Evolutionary conservation across 2,888 invertebrate species (phyloP).

Genomic region (Drosophila robusta): DNA sequence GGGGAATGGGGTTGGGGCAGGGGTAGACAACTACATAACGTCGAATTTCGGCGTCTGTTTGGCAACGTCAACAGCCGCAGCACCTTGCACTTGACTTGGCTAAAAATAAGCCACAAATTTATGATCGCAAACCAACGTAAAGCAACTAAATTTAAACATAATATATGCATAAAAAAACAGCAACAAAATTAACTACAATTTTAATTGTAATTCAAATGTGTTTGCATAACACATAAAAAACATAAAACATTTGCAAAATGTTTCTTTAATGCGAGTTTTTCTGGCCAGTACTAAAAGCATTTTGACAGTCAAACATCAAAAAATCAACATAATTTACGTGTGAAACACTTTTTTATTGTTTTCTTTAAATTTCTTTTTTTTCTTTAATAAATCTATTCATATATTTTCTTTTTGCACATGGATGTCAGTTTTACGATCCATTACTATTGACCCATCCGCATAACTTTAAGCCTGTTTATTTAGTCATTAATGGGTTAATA

Average conservation of each 20-base stretch:
- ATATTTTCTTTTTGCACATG: slow-evolving; percentile 2
- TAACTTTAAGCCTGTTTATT: slow-evolving; percentile 50
- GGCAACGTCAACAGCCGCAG: slow-evolving; percentile 57
- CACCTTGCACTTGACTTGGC: slow-evolving; percentile 77
- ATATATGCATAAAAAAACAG: slow-evolving; percentile 1
- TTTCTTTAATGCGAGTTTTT: slow-evolving; percentile 14
- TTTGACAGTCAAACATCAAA: slow-evolving; percentile 69
- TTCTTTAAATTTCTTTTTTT: neutral
- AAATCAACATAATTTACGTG: slow-evolving; percentile 37
- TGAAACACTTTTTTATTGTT: slow-evolving; percentile 19
- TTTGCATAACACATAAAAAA: slow-evolving; percentile 22
- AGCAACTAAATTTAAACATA: slow-evolving; percentile 14
- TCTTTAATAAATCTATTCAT: neutral
- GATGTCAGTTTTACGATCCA: slow-evolving; percentile 33
- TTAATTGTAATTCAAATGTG: slow-evolving; percentile 31
- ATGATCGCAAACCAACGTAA: slow-evolving; percentile 43
- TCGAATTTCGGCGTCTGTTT: slow-evolving; percentile 39
- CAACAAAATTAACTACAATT: slow-evolving; percentile 3
- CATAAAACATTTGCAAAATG: slow-evolving; percentile 6
- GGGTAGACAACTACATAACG: slow-evolving; percentile 36
- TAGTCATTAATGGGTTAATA: slow-evolving; percentile 64
- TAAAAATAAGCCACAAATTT: slow-evolving; percentile 72
- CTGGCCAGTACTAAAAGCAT: slow-evolving; percentile 59
- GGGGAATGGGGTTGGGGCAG: slow-evolving; percentile 2
- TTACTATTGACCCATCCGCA: slow-evolving; percentile 36